Evolutionary conservation across 2,888 invertebrate species (phyloP), one percentile per base, ranked within the genome.

Genomic region (Drosophila niveifrons): DNA sequence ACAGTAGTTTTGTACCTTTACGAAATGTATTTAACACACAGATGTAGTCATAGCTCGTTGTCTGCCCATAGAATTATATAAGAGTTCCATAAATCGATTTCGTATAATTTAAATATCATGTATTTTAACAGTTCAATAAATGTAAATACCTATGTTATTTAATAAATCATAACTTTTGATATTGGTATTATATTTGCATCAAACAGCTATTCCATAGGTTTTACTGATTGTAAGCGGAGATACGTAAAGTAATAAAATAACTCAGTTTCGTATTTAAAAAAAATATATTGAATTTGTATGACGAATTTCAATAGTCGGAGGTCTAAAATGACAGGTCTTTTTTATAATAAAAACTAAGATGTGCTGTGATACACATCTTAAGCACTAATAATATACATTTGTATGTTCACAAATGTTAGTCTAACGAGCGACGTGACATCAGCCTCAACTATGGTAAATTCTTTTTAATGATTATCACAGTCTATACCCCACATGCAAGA

Each of bases 341-440:
- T 0, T 1, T 8, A 13, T 39, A 8, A 39, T 39, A 39, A 39
- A 10, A 10, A 11, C 34, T n/a, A 3, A 39, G 2, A 13, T 39
- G 13, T 13, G 13, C 8, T 13, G 13, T 15, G 39, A 39, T 43
- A 6, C 10, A 10, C 15, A 10, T 11, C 41, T 11, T 36, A 13
- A 23, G 41, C 10, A 13, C 8, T 6, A 28, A 15, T 48, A 28
- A 36, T 6, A 23, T 23, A 23, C 23, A 23, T 23, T 23, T 23
- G 23, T 23, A 28, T 18, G 11, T 9, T 47, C n/a, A 53, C n/a
- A 36, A 36, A 18, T 29, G 18, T 17, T 39, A 15, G 48, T 10
- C 39, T 9, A n/a, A 58, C 17, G 10, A 52, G 13, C 10, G 8
- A 3, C 18, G 15, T 73, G 59, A 61, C 43, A 56, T 73, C 50